These are phyloP conservation scores for Fissipunctia ypsillon DNA, from an alignment of 2,888 invertebrate genomes.

Conservation along the genomic window DNA sequence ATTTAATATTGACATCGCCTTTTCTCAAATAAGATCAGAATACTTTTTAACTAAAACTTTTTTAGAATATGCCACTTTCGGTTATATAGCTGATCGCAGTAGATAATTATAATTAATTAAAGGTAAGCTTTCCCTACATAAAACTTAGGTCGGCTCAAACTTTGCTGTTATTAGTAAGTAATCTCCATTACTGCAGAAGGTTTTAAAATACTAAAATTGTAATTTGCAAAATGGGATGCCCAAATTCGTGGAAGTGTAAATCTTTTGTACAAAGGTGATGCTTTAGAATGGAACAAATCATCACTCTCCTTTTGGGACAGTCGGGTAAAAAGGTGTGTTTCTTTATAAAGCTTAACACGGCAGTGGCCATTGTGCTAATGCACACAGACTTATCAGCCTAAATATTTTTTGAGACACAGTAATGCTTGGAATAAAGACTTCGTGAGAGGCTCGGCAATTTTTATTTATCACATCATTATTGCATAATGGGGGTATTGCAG, in stretches of 20 bases:
- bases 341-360: not conserved
- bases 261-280: conserved; percentile 15
- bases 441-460: not conserved
- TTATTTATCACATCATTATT: too few species aligned
- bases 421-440: not conserved
- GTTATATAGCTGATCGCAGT: not conserved
- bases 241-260: conserved; percentile 16
- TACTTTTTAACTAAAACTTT: not conserved
- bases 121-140: too few species aligned
- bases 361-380: too few species aligned
- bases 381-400: not conserved
- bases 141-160: too few species aligned
- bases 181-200: conserved; percentile 11
- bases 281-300: not conserved
- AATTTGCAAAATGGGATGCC: conserved; percentile 1
- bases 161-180: too few species aligned
- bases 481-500: too few species aligned
- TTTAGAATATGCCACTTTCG: not conserved
- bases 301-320: too few species aligned
- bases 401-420: too few species aligned
- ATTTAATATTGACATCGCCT: too few species aligned
- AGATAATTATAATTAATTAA: not conserved
- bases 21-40: not conserved
- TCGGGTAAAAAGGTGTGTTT: not conserved
- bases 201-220: too few species aligned